Evolutionary conservation across 2,888 invertebrate genomes (phyloP), one percentile per base, ranked within the genome.

Genomic region (Cremastinae sp.): DNA sequence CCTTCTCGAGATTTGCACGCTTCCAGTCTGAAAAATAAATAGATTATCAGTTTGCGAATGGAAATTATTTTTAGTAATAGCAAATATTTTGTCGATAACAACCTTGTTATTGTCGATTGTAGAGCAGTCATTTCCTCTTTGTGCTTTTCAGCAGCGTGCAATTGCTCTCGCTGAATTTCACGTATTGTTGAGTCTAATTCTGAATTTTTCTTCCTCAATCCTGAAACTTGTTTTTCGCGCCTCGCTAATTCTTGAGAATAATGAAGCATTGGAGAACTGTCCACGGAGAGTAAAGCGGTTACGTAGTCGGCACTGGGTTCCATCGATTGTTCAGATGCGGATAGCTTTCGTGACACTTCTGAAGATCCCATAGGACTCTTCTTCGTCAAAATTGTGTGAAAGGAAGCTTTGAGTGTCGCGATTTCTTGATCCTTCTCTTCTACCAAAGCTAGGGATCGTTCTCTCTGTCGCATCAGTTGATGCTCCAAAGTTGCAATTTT

Each of bases 221-320:
- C 91, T 0, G 94, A 91, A 45, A 96, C 93, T 87, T 96, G 96
- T 22, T 96, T 93, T 78, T 96, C 96, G 83, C 94, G 94, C 7
- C 96, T 90, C 0, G 96, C 95, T 80, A 96, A 89, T 90, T 96
- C 96, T 88, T 96, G 95, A 62, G 94, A 94, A 85, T 96, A 96
- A 90, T 96, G 95, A 41, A 96, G 87, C 91, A 96, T 94, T 78
- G 94, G 94, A 41, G 94, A 94, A 81, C 94, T 94, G 37, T 94
- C 93, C n/a, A 91, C 88, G 0, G 88, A 89, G 8, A 91, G 72
- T 43, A 89, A 53, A 83, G 90, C 87, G 78, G 90, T 79, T 64
- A 88, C 83, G 53, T 89, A 80, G 74, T 89, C 89, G 0, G 75
- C 77, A 20, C 78, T 76, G 0, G 85, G 79, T 59, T 87, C 88